These are phyloP conservation scores for Monodelphis domestica DNA, from an alignment of 2,797 vertebrate genomes.

Conservation along the genomic window DNA sequence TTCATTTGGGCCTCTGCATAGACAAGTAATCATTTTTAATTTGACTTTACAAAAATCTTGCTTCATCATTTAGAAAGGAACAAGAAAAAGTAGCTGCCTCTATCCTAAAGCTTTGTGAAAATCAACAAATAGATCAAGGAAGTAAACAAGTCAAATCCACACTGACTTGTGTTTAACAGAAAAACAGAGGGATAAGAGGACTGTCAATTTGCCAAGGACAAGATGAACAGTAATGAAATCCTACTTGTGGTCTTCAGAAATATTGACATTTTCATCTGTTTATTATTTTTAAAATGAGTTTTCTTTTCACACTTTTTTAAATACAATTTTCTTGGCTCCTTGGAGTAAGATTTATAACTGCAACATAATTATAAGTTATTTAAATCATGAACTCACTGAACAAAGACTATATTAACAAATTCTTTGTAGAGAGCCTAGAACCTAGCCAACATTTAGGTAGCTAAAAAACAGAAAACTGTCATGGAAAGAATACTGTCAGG, in stretches of 20 bases:
- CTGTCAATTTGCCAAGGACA: conserved; percentile 64
- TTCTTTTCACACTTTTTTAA: conserved; percentile 67
- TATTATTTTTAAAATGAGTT: conserved; percentile 43
- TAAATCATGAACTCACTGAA: conserved; percentile 12
- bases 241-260: conserved; percentile 67
- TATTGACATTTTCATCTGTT: conserved; percentile 68
- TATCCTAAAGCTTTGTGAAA: conserved; percentile 36
- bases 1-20: background rate
- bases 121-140: conserved; percentile 61
- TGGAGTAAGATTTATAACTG: background rate
- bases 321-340: conserved; percentile 46
- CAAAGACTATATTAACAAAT: background rate
- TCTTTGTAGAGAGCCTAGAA: conserved; percentile 18
- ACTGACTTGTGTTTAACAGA: conserved; percentile 42
- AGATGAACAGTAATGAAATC: conserved; percentile 60
- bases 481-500: background rate
- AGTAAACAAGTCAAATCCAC: conserved; percentile 45
- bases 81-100: conserved; percentile 56
- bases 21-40: conserved; percentile 7
- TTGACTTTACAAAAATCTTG: conserved; percentile 14
- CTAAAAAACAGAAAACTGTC: background rate
- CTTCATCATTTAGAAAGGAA: conserved; percentile 48
- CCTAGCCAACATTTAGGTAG: background rate
- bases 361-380: background rate
- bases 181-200: conserved; percentile 54